Evolutionary conservation across 92 coral and sea anemone species (phyloP).

Genomic region (Palythoa heliodiscus): DNA sequence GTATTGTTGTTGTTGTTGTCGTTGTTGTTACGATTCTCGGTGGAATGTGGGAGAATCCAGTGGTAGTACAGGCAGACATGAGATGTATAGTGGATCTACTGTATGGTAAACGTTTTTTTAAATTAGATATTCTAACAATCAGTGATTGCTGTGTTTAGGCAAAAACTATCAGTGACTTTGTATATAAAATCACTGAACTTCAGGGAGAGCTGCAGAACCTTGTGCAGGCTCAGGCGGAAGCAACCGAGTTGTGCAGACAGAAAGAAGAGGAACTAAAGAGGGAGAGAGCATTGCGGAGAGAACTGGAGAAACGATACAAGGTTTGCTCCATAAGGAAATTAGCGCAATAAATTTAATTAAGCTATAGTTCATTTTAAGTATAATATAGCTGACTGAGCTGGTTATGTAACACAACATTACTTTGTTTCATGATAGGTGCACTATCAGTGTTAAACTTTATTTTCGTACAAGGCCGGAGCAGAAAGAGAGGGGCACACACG

Average conservation of each 20-base stretch:
- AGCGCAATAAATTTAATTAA: background rate
- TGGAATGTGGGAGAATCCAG: too few relatives aligned
- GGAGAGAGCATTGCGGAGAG: slow-evolving; percentile 74
- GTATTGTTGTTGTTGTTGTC: too few relatives aligned
- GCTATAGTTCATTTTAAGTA: too few relatives aligned
- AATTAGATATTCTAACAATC: background rate
- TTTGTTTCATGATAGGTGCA: too few relatives aligned
- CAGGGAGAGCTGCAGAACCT: slow-evolving; percentile 76
- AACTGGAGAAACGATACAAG: slow-evolving; percentile 71
- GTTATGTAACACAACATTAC: too few relatives aligned
- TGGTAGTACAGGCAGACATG: too few relatives aligned
- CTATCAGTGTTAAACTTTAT: too few relatives aligned
- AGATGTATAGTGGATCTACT: too few relatives aligned
- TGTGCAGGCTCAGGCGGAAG: slow-evolving; percentile 72
- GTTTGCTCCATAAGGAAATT: slow-evolving; percentile 38
- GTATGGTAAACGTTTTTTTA: background rate
- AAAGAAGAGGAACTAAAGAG: slow-evolving; percentile 81
- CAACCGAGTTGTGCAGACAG: slow-evolving; percentile 56
- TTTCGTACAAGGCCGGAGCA: too few relatives aligned
- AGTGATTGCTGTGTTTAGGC: slow-evolving; percentile 55
- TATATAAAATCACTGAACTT: slow-evolving; percentile 84
- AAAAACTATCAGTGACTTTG: slow-evolving; percentile 87
- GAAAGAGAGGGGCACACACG: too few relatives aligned
- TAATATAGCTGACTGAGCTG: too few relatives aligned
- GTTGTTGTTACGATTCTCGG: too few relatives aligned